phyloP scores from a whole-genome alignment of 2,797 vertebrate species.

The Centropyge bicolor region DNA sequence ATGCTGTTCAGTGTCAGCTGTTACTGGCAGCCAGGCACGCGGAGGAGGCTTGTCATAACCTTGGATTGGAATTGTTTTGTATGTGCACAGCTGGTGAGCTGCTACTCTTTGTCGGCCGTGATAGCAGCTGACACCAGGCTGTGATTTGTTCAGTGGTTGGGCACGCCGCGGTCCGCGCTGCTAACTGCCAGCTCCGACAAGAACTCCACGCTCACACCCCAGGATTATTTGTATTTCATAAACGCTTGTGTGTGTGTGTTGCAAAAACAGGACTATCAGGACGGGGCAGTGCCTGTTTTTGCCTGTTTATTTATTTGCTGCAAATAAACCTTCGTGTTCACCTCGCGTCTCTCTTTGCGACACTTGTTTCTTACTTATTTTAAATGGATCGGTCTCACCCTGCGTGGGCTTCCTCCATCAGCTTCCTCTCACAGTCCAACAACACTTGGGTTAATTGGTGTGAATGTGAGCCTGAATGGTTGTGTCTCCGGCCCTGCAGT shows the following conservation, averaged over 20 bases:
- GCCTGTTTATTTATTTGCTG: slow-evolving; percentile 43
- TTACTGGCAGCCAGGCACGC: slow-evolving; percentile 60
- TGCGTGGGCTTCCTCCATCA: no score
- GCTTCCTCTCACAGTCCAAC: no score
- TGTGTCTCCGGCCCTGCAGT: no score
- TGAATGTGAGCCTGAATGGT: no score
- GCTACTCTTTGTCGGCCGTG: slow-evolving; percentile 63
- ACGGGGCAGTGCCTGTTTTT: slow-evolving; percentile 31
- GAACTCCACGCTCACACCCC: slow-evolving; percentile 44
- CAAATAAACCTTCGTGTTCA: slow-evolving; percentile 32
- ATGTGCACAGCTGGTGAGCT: slow-evolving; percentile 78
- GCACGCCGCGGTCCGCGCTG: slow-evolving; percentile 22
- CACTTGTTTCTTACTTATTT: slow-evolving; percentile 35
- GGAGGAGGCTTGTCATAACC: slow-evolving; percentile 69
- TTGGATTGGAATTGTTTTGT: slow-evolving; percentile 73
- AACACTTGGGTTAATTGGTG: neutral
- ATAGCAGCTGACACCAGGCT: slow-evolving; percentile 72
- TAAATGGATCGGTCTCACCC: neutral
- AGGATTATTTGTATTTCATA: slow-evolving; percentile 60
- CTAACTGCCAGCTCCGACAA: slow-evolving; percentile 55
- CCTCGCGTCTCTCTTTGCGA: slow-evolving; percentile 15
- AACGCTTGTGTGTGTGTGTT: neutral
- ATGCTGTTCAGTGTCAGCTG: slow-evolving; percentile 70
- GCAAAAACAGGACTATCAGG: slow-evolving; percentile 43
- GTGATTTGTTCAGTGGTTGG: slow-evolving; percentile 64